Percentiles rank a stretch among this genome's conserved stretches.
Evolutionary conservation across 2,797 vertebrate genomes (phyloP).

Genomic region (Brachyalestes nurse): DNA sequence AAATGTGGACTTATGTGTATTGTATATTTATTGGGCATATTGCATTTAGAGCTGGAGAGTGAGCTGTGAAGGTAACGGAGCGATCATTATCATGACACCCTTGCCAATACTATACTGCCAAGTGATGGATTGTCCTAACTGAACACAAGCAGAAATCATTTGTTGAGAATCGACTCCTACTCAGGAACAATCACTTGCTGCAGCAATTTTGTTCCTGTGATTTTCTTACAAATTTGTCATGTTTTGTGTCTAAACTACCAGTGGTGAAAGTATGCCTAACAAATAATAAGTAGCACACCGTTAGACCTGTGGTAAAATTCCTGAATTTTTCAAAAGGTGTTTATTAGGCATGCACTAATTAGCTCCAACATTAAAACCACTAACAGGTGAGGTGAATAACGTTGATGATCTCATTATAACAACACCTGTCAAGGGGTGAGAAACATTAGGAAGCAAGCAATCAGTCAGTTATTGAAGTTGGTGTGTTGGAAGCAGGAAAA

Average conservation of each 20-base stretch:
- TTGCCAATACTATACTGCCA: conserved; percentile 66
- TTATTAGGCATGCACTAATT: not conserved
- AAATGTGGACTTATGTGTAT: conserved; percentile 45
- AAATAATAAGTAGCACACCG: not conserved
- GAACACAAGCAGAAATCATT: conserved; percentile 49
- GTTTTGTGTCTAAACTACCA: conserved; percentile 16
- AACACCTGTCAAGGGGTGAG: too few species aligned
- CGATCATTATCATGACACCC: conserved; percentile 70
- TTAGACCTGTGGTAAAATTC: not conserved
- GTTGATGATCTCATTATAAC: too few species aligned
- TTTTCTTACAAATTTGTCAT: conserved; percentile 42
- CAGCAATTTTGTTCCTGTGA: conserved; percentile 40
- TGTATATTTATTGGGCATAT: conserved; percentile 6
- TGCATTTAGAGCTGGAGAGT: conserved; percentile 63
- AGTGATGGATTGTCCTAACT: conserved; percentile 67
- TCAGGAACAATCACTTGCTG: conserved; percentile 43
- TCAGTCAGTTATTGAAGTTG: too few species aligned
- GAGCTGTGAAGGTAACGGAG: conserved; percentile 64
- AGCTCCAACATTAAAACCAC: too few species aligned
- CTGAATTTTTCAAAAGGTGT: not conserved
- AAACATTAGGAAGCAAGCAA: too few species aligned
- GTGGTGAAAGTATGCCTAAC: not conserved
- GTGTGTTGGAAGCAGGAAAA: too few species aligned
- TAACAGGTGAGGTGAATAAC: too few species aligned
- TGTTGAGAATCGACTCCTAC: conserved; percentile 50